Percentiles rank a stretch among this genome's conserved stretches.
These are phyloP conservation scores for Palythoa grandis DNA, from an alignment of 92 coral and sea anemone genomes.

Conservation along the genomic window DNA sequence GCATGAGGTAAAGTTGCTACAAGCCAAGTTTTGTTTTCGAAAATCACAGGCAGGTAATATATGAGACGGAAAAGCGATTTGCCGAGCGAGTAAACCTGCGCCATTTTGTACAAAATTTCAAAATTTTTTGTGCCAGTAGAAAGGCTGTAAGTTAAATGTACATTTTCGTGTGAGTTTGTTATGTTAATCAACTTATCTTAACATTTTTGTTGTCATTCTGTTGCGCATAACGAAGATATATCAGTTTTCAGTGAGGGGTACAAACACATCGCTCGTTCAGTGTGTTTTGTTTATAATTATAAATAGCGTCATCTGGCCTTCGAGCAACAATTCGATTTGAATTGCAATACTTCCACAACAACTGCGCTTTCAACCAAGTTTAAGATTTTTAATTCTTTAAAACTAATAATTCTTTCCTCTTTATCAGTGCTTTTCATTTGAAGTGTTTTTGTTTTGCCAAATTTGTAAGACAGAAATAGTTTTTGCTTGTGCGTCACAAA, in stretches of 20 bases:
- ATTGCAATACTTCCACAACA: not conserved
- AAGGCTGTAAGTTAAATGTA: not conserved
- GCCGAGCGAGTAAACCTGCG: not conserved
- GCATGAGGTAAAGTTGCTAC: not conserved
- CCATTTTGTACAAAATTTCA: conserved; percentile 27
- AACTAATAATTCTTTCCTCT: not conserved
- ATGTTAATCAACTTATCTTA: conserved; percentile 16
- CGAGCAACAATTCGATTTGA: not conserved
- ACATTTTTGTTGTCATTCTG: not conserved
- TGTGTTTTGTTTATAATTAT: not conserved
- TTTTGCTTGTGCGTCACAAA: conserved; percentile 36
- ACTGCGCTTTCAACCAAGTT: not conserved
- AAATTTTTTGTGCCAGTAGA: not conserved
- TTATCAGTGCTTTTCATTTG: not conserved
- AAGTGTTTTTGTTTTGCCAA: not conserved
- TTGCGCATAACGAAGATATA: conserved; percentile 8
- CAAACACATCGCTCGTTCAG: conserved; percentile 51
- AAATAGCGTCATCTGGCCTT: not conserved
- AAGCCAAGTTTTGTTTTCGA: conserved; percentile 13
- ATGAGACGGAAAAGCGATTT: not conserved
- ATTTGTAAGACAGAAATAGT: conserved; percentile 20
- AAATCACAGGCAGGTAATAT: not conserved
- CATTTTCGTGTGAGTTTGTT: conserved; percentile 25
- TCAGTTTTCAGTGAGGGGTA: conserved; percentile 50
- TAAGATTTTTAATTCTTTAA: not conserved